These are phyloP conservation scores for Calameuta pallipes DNA, from an alignment of 2,888 invertebrate genomes.

Conservation along the genomic window DNA sequence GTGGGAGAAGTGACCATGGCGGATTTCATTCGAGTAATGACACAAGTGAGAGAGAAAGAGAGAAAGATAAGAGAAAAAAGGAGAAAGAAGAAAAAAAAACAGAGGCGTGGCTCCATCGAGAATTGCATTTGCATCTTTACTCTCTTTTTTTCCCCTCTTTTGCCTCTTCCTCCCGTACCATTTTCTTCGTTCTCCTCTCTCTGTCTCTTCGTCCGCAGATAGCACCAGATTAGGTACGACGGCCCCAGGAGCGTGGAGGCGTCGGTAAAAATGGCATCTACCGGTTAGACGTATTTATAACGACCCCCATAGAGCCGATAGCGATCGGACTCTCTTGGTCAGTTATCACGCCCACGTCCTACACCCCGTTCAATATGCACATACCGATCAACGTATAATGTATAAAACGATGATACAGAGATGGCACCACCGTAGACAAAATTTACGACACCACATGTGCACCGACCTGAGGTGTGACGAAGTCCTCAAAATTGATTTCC, in stretches of 20 bases:
- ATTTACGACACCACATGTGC: background rate
- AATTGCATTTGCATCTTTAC: conserved; percentile 6
- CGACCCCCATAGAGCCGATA: background rate
- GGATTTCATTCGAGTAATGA: conserved; percentile 21
- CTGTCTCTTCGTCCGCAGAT: background rate
- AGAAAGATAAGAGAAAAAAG: conserved; percentile 13
- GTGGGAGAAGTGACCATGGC: background rate
- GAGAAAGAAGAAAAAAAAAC: background rate
- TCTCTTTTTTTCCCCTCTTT: background rate
- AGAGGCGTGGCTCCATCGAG: background rate
- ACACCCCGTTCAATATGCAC: background rate
- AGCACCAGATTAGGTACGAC: background rate
- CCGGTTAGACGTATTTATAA: background rate
- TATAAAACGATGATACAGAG: background rate
- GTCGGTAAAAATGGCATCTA: background rate
- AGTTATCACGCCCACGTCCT: background rate
- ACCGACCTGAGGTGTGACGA: background rate
- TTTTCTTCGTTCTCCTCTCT: no score
- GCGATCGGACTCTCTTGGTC: background rate
- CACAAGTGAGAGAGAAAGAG: conserved; percentile 17
- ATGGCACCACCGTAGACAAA: background rate
- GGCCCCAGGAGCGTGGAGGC: background rate
- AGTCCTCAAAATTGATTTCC: background rate
- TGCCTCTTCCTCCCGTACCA: background rate
- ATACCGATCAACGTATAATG: background rate